A percentile compares a stretch with the other conserved stretches of the same genome.
phyloP scores from a whole-genome alignment of 2,888 invertebrate genomes.

The Plebejus melissa region DNA sequence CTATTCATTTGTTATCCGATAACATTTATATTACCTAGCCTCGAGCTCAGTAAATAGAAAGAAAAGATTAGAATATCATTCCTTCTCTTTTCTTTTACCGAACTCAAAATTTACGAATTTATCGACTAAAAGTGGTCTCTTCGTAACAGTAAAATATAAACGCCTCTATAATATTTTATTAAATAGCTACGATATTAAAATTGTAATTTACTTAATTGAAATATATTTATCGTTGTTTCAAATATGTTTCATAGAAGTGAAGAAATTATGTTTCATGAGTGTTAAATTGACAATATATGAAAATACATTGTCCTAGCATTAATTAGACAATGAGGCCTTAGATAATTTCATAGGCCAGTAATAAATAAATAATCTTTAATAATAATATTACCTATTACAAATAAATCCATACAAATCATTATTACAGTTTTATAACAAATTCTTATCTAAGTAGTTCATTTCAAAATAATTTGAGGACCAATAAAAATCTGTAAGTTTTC shows the following conservation, averaged over 20 bases:
- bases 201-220: not conserved
- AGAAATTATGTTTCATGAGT: not conserved
- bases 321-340: not conserved
- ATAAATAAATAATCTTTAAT: not conserved
- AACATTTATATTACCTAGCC: conserved; percentile 27
- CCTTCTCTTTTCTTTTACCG: conserved; percentile 7
- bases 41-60: conserved; percentile 25
- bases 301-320: not conserved
- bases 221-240: conserved; percentile 13
- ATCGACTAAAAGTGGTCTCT: conserved; percentile 18
- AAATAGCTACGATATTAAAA: conserved; percentile 3
- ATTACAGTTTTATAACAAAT: not conserved
- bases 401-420: not conserved
- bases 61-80: not conserved
- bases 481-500: not conserved
- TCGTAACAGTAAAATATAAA: conserved; percentile 20
- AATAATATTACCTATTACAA: not conserved
- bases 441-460: too few relatives aligned
- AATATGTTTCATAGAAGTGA: conserved; percentile 13
- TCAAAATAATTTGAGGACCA: not conserved
- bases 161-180: conserved; percentile 14
- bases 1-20: conserved; percentile 41
- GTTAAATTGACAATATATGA: not conserved
- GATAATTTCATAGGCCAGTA: not conserved
- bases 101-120: conserved; percentile 16